These are phyloP conservation scores for Chitala chitala DNA, from an alignment of 2,113 vertebrate species.

Conservation along the genomic window DNA sequence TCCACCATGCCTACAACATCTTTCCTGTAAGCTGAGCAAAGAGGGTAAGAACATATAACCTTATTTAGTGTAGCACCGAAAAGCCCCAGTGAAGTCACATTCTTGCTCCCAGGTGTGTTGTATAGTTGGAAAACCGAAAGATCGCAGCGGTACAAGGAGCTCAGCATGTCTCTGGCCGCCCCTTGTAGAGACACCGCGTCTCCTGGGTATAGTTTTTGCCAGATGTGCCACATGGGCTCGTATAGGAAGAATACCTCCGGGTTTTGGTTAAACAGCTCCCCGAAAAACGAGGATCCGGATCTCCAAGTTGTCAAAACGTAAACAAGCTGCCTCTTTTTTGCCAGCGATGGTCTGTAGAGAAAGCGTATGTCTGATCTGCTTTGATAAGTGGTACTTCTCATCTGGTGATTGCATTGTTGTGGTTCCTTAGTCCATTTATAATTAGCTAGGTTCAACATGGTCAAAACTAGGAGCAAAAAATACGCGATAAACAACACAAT, in stretches of 20 bases:
- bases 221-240: constrained; percentile 78
- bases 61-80: constrained; percentile 85
- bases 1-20: constrained; percentile 75
- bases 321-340: constrained; percentile 78
- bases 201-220: constrained; percentile 76
- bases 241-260: constrained; percentile 78
- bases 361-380: constrained; percentile 67
- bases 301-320: constrained; percentile 95
- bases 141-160: constrained; percentile 73
- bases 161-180: constrained; percentile 75
- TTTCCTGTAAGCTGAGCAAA: constrained; percentile 73
- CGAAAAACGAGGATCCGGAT: constrained; percentile 77
- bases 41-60: constrained; percentile 73
- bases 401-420: constrained; percentile 78
- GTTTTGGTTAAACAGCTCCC: constrained; percentile 80
- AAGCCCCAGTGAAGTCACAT: constrained; percentile 76
- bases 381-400: constrained; percentile 68
- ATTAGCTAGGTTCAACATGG: constrained; percentile 87
- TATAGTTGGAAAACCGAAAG: constrained; percentile 77
- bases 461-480: constrained; percentile 77
- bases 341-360: constrained; percentile 64
- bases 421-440: constrained; percentile 90
- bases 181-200: constrained; percentile 74
- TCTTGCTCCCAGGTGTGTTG: constrained; percentile 66
- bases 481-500: constrained; percentile 85